These are phyloP conservation scores for Stomatorhinus ivindoensis DNA, from an alignment of 2,113 vertebrate genomes.

Conservation along the genomic window DNA sequence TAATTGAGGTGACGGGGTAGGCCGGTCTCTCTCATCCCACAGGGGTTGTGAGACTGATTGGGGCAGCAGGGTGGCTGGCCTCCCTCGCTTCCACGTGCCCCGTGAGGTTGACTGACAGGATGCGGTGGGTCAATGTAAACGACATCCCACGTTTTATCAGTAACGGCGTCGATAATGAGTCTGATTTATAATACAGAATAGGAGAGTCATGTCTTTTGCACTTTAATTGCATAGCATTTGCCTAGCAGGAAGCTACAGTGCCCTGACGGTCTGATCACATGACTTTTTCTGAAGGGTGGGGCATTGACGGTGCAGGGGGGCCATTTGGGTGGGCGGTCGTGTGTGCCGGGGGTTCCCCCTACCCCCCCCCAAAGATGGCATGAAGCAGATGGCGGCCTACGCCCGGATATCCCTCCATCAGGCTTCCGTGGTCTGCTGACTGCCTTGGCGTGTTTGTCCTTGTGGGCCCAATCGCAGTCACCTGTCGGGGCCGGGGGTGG, in stretches of 20 bases:
- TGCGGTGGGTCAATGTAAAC: not conserved
- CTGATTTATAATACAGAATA: not conserved
- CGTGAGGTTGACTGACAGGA: not conserved
- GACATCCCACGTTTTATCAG: not conserved
- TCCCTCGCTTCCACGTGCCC: not conserved
- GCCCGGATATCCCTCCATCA: not conserved
- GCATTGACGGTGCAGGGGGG: not conserved
- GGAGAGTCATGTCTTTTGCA: not conserved
- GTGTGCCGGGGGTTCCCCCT: not conserved
- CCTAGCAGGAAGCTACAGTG: not conserved
- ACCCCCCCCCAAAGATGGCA: not conserved
- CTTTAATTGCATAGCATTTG: not conserved
- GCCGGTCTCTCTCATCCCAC: not conserved
- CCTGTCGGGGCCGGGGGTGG: not conserved
- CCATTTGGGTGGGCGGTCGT: not conserved
- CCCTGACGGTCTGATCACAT: not conserved
- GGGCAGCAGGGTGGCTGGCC: not conserved
- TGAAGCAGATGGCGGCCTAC: not conserved
- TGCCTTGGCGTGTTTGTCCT: not conserved
- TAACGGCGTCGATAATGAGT: not conserved
- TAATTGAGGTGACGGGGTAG: conserved; percentile 63
- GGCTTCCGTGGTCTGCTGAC: not conserved
- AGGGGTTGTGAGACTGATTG: not conserved
- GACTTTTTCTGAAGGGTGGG: not conserved
- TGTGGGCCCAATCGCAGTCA: not conserved